Conservation (phyloP, 2,797 vertebrate genomes). For the Echiichthys vipera region DNA sequence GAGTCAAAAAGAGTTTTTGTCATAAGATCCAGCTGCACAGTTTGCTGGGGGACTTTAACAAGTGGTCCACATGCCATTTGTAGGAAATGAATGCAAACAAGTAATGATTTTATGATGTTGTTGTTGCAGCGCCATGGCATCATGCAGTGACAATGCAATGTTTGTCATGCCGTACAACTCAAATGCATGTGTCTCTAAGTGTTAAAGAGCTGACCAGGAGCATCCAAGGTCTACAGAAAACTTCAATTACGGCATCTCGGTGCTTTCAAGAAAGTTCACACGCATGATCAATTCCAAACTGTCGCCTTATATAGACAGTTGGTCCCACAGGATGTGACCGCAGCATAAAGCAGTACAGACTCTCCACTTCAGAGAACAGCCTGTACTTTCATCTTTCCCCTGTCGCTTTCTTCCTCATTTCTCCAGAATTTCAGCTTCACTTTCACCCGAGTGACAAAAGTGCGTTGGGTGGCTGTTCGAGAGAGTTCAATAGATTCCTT, state of each 20-base stretch:
- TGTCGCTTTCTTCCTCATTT: not conserved
- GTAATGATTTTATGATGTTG: not conserved
- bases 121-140: not conserved
- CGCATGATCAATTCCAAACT: conserved; percentile 34
- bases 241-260: conserved; percentile 4
- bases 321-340: conserved; percentile 45
- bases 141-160: not conserved
- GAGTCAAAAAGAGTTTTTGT: not conserved
- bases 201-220: conserved; percentile 14
- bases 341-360: conserved; percentile 38
- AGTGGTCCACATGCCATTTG: not conserved
- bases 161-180: not conserved
- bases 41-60: not conserved
- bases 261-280: conserved; percentile 25
- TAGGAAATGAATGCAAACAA: not conserved
- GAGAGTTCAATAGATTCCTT: conserved; percentile 27
- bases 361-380: conserved; percentile 20
- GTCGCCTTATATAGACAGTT: conserved; percentile 16
- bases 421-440: not conserved
- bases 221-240: conserved; percentile 34
- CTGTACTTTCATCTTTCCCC: conserved; percentile 19
- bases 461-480: conserved; percentile 2
- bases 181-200: not conserved
- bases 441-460: conserved; percentile 24
- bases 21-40: not conserved